Conservation (phyloP, 2,888 invertebrate genomes). For the Drosophila quasianomalipes region DNA sequence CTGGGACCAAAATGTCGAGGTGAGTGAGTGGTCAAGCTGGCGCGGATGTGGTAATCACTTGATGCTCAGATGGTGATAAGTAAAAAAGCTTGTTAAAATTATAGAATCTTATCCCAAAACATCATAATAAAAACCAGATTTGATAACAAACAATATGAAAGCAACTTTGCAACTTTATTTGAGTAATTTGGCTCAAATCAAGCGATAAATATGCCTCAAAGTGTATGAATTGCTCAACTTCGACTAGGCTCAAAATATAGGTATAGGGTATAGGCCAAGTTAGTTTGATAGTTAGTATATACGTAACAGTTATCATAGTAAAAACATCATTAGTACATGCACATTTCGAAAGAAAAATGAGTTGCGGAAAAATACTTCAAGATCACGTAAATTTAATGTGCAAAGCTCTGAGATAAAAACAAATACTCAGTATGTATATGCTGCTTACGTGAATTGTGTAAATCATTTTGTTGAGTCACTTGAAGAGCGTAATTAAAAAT, state of each 20-base stretch:
- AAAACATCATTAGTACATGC: constrained; percentile 7
- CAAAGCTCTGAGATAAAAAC: background rate
- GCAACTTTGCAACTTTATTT: no score
- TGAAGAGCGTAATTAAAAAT: constrained; percentile 11
- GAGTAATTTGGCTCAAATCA: background rate
- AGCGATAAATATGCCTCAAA: background rate
- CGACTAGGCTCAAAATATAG: background rate
- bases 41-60: constrained; percentile 8
- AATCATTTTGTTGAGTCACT: constrained; percentile 31
- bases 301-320: background rate
- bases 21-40: background rate
- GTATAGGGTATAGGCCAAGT: background rate
- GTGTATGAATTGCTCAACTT: background rate
- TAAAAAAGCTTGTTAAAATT: constrained; percentile 18
- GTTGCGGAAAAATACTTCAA: constrained; percentile 35
- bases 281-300: background rate
- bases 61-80: constrained; percentile 10
- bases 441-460: constrained; percentile 13
- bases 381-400: constrained; percentile 24
- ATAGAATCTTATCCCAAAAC: no score
- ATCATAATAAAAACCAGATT: background rate
- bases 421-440: background rate
- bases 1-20: background rate
- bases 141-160: background rate
- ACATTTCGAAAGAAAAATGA: constrained; percentile 19